A percentile compares a stretch with the other conserved stretches of the same genome.
phyloP scores from a whole-genome alignment of 1,140 invertebrate genomes.

The Cheumatopsyche charites region DNA sequence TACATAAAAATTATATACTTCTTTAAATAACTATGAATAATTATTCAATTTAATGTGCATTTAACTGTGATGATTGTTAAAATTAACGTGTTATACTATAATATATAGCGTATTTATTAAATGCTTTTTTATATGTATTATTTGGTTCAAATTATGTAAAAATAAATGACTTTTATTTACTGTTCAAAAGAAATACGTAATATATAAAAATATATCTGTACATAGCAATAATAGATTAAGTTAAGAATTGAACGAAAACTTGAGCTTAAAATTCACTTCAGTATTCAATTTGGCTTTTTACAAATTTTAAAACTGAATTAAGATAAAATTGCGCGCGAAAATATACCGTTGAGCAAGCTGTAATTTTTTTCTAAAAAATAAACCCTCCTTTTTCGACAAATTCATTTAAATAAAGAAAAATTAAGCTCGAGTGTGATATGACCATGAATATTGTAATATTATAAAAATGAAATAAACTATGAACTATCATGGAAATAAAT shows the following conservation, averaged over 20 bases:
- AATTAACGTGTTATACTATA: slow-evolving; percentile 25
- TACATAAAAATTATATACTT: too few species aligned
- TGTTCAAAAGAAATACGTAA: slow-evolving; percentile 22
- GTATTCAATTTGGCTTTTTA: background rate
- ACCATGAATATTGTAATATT: background rate
- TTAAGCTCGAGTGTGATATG: slow-evolving; percentile 2
- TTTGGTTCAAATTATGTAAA: background rate
- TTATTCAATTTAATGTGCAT: slow-evolving; percentile 27
- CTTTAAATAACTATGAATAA: too few species aligned
- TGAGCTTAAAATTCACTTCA: slow-evolving; percentile 4
- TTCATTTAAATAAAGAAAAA: background rate
- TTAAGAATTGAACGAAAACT: slow-evolving; percentile 7
- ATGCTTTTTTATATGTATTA: slow-evolving; percentile 20
- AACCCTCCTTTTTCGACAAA: background rate
- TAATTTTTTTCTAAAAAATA: background rate
- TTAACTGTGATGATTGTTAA: slow-evolving; percentile 37
- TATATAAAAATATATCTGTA: slow-evolving; percentile 23
- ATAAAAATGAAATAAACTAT: background rate
- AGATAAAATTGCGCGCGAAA: background rate
- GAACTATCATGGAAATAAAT: slow-evolving; percentile 9
- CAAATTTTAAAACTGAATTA: background rate
- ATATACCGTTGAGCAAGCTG: background rate
- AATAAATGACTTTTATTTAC: background rate
- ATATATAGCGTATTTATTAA: slow-evolving; percentile 25
- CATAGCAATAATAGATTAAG: slow-evolving; percentile 30